These are phyloP conservation scores for Philopotamus ludificatus DNA, from an alignment of 1,140 invertebrate genomes.

Conservation along the genomic window DNA sequence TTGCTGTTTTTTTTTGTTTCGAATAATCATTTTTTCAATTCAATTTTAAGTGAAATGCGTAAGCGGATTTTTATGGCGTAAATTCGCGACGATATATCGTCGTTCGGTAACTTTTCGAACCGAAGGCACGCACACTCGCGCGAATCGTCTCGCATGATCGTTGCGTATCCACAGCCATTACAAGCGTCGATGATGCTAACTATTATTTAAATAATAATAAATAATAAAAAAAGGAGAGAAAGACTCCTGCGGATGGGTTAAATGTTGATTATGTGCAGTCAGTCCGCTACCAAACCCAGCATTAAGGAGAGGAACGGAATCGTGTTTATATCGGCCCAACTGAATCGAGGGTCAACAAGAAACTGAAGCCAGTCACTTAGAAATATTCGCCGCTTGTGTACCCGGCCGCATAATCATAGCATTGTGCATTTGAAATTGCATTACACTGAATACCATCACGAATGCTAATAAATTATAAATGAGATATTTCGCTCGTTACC, in stretches of 20 bases:
- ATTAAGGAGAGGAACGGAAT: slow-evolving; percentile 8
- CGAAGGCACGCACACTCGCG: too few relatives aligned
- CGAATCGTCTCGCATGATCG: too few relatives aligned
- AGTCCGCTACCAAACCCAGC: not conserved
- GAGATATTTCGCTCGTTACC: not conserved
- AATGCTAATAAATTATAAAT: slow-evolving; percentile 18
- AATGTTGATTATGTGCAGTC: slow-evolving; percentile 12
- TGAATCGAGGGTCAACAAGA: slow-evolving; percentile 16
- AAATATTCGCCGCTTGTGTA: not conserved
- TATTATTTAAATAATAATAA: too few relatives aligned
- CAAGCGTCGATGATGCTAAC: too few relatives aligned
- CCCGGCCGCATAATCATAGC: not conserved
- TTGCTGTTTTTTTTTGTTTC: too few relatives aligned
- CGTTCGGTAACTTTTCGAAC: too few relatives aligned
- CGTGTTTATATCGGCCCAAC: slow-evolving; percentile 21
- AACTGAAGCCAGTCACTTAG: slow-evolving; percentile 3
- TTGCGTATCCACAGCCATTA: too few relatives aligned
- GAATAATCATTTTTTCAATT: too few relatives aligned
- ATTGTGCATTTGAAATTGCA: slow-evolving; percentile 24
- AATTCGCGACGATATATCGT: too few relatives aligned
- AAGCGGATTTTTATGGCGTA: too few relatives aligned
- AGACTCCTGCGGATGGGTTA: too few relatives aligned
- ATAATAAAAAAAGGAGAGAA: not conserved
- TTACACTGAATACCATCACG: slow-evolving; percentile 21
- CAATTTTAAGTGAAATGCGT: too few relatives aligned